phyloP scores from a whole-genome alignment of 2,888 invertebrate genomes.

The Yponomeuta plumbellus region DNA sequence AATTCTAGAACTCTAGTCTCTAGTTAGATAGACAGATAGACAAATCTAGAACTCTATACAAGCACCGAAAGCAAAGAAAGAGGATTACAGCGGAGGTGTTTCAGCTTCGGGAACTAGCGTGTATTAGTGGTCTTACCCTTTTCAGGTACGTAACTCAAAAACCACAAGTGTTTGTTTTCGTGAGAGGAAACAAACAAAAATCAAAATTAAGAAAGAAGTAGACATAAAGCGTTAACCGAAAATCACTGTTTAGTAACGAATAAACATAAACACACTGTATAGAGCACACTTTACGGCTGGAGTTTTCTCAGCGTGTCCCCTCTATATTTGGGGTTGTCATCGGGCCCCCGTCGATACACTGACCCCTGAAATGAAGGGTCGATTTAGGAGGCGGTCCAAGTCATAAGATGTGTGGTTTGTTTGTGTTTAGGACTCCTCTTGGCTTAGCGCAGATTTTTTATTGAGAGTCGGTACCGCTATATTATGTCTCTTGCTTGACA shows the following conservation, averaged over 20 bases:
- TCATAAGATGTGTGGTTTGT: slow-evolving; percentile 25
- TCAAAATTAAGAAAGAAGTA: neutral
- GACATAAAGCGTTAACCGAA: neutral
- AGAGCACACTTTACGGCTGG: slow-evolving; percentile 31
- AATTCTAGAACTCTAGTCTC: no score
- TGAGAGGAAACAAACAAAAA: neutral
- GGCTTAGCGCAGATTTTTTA: no score
- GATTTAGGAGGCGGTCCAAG: slow-evolving; percentile 38
- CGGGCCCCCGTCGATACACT: slow-evolving; percentile 60
- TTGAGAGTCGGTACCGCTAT: no score
- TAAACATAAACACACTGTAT: neutral
- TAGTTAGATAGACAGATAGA: no score
- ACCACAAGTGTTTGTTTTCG: no score
- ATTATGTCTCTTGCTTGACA: neutral
- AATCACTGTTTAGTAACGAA: slow-evolving; percentile 9
- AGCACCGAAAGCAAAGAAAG: no score
- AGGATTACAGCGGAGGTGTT: no score
- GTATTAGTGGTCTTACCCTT: no score
- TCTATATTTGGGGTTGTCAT: slow-evolving; percentile 68
- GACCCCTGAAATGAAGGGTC: slow-evolving; percentile 48
- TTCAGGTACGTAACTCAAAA: no score
- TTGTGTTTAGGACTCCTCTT: neutral
- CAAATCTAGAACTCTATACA: no score
- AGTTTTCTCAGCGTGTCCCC: slow-evolving; percentile 53
- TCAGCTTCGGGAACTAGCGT: no score